phyloP scores from a whole-genome alignment of 2,113 vertebrate species.

The Heloderma charlesbogerti region DNA sequence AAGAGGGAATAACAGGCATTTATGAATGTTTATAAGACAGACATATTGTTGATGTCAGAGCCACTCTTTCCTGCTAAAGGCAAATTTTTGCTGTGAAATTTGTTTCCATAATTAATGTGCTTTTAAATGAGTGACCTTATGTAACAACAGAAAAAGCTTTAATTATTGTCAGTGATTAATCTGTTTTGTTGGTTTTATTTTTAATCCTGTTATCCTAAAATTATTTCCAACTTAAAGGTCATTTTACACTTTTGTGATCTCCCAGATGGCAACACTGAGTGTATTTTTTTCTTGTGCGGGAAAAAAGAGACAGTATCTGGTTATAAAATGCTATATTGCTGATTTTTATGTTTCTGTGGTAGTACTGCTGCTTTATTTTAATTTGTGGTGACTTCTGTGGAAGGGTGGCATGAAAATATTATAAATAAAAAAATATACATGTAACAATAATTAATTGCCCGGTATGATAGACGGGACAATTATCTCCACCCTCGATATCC shows the following conservation, averaged over 20 bases:
- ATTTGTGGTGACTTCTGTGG: too few species aligned
- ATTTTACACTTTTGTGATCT: slow-evolving; percentile 22
- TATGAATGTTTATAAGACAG: not conserved
- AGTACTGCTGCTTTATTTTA: too few species aligned
- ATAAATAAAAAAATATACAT: not conserved
- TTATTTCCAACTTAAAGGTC: slow-evolving; percentile 24
- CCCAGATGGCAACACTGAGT: not conserved
- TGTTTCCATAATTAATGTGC: slow-evolving; percentile 30
- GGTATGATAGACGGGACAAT: not conserved
- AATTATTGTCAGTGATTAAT: slow-evolving; percentile 29
- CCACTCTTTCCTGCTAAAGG: not conserved
- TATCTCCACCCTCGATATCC: not conserved
- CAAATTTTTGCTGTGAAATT: not conserved
- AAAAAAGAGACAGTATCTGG: not conserved
- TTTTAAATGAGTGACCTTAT: slow-evolving; percentile 24
- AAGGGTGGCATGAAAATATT: too few species aligned
- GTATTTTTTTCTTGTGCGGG: not conserved
- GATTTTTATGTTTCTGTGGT: too few species aligned
- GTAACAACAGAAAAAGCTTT: slow-evolving; percentile 25
- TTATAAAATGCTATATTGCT: not conserved
- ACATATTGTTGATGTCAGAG: slow-evolving; percentile 2
- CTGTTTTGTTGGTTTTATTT: slow-evolving; percentile 31
- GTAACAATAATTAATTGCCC: not conserved
- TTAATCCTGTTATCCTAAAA: slow-evolving; percentile 33
- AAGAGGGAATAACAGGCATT: not conserved